phyloP scores from a whole-genome alignment of 2,888 invertebrate genomes.

The Mycalesis mineus region DNA sequence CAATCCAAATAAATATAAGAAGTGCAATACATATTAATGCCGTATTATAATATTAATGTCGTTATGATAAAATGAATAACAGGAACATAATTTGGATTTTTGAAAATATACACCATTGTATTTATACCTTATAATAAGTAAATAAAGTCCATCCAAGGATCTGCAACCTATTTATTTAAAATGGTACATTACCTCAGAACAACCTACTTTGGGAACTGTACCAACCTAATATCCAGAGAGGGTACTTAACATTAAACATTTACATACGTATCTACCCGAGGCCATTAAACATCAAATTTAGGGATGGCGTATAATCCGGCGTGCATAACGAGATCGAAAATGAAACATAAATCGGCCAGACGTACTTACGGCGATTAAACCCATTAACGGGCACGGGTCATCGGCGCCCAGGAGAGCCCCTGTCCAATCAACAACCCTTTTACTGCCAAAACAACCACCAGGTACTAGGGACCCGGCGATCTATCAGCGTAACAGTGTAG shows the following conservation, averaged over 20 bases:
- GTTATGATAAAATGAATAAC: too few relatives aligned
- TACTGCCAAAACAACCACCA: slow-evolving; percentile 32
- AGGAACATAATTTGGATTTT: too few relatives aligned
- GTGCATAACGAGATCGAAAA: slow-evolving; percentile 76
- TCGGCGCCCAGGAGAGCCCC: slow-evolving; percentile 51
- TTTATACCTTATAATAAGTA: too few relatives aligned
- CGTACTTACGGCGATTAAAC: slow-evolving; percentile 72
- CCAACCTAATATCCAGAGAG: not conserved
- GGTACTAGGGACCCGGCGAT: slow-evolving; percentile 28
- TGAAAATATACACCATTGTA: too few relatives aligned
- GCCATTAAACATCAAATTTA: slow-evolving; percentile 51
- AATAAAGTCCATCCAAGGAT: too few relatives aligned
- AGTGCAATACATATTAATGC: too few relatives aligned
- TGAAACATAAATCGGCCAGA: slow-evolving; percentile 75
- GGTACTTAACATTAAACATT: slow-evolving; percentile 36
- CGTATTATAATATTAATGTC: too few relatives aligned
- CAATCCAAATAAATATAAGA: too few relatives aligned
- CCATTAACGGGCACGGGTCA: slow-evolving; percentile 73
- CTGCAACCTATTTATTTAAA: not conserved
- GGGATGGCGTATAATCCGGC: slow-evolving; percentile 63
- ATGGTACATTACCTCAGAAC: not conserved
- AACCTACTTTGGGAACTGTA: not conserved
- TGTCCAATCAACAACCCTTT: slow-evolving; percentile 73
- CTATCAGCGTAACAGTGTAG: slow-evolving; percentile 25
- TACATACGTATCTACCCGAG: slow-evolving; percentile 56